Evolutionary conservation across 2,113 vertebrate species (phyloP).

Genomic region (Embiotoca jacksoni): DNA sequence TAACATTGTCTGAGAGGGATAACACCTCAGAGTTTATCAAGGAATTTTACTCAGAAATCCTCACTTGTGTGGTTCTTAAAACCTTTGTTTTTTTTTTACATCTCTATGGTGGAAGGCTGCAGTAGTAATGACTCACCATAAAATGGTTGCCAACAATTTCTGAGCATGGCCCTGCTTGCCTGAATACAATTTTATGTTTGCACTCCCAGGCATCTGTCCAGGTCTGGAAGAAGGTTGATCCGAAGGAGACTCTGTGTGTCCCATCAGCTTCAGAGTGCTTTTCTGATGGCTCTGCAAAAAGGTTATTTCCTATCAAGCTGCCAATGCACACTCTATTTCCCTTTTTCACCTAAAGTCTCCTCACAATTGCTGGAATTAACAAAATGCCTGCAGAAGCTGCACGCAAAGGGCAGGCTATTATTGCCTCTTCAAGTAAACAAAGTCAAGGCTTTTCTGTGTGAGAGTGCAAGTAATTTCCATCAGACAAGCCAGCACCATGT

Average conservation of each 20-base stretch:
- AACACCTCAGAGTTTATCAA: constrained; percentile 49
- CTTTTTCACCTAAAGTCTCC: constrained; percentile 42
- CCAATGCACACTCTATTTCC: constrained; percentile 18
- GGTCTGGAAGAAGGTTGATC: constrained; percentile 39
- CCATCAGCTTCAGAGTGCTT: constrained; percentile 26
- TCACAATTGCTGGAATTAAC: constrained; percentile 43
- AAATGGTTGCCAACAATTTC: constrained; percentile 46
- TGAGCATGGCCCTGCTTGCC: constrained; percentile 24
- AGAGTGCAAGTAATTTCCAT: constrained; percentile 32
- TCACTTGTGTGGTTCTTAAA: constrained; percentile 44
- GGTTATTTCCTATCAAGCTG: constrained; percentile 29
- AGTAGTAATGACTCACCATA: constrained; percentile 45
- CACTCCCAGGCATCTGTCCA: constrained; percentile 43
- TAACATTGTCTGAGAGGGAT: constrained; percentile 33
- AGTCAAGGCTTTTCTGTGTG: constrained; percentile 34
- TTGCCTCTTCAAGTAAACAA: constrained; percentile 47
- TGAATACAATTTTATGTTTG: constrained; percentile 30
- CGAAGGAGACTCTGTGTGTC: constrained; percentile 32
- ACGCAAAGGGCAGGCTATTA: constrained; percentile 41
- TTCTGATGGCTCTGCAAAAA: constrained; percentile 53
- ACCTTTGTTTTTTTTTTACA: constrained; percentile 14
- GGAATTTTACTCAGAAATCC: constrained; percentile 49
- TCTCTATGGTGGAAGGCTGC: constrained; percentile 17
- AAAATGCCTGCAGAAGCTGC: constrained; percentile 39
- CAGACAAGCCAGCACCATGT: background rate